Evolutionary conservation across 2,888 invertebrate species (phyloP).

Genomic region (Choreutis nemorana): DNA sequence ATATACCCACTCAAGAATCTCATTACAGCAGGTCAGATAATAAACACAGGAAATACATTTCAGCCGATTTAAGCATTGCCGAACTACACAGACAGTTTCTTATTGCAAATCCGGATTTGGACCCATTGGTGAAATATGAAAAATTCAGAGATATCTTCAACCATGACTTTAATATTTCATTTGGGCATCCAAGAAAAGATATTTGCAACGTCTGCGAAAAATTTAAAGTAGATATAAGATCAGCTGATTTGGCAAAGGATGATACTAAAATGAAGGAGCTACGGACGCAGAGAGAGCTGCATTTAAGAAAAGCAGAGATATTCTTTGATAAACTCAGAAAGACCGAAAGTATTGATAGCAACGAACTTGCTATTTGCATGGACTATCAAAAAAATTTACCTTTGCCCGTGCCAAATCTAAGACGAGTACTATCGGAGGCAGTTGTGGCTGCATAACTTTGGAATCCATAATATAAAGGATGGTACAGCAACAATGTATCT

Average conservation of each 20-base stretch:
- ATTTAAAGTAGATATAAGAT: slow-evolving; percentile 1
- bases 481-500: slow-evolving; percentile 5
- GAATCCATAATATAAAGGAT: no score
- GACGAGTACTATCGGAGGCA: slow-evolving; percentile 3
- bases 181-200: slow-evolving; percentile 3
- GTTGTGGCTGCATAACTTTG: slow-evolving; percentile 3
- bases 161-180: slow-evolving; percentile 1
- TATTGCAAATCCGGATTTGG: no score
- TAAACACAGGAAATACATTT: slow-evolving; percentile 1
- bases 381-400: slow-evolving; percentile 2
- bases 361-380: no score
- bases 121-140: no score
- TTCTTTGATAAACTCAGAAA: no score
- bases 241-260: slow-evolving; percentile 1
- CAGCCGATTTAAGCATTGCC: slow-evolving; percentile 1
- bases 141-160: slow-evolving; percentile 2
- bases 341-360: no score
- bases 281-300: no score
- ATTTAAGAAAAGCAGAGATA: no score
- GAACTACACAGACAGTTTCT: no score
- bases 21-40: slow-evolving; percentile 1
- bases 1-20: background rate
- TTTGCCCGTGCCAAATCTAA: slow-evolving; percentile 1
- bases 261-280: no score
- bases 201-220: slow-evolving; percentile 1